These are phyloP conservation scores for Sphyrna mokarran DNA, from an alignment of 2,113 vertebrate species.

Conservation along the genomic window DNA sequence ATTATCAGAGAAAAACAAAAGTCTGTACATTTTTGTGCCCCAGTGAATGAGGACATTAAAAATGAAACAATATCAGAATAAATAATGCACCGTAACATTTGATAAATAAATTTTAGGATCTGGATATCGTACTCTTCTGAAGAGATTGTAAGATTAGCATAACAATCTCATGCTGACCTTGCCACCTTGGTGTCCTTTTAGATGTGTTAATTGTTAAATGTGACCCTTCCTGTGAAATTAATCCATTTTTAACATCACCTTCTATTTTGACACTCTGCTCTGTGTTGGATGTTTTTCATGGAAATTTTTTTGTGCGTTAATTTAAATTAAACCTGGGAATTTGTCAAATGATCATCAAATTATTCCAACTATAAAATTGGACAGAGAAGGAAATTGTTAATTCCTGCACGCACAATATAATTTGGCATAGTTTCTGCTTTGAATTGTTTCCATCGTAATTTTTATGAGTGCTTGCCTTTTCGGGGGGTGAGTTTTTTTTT, in stretches of 20 bases:
- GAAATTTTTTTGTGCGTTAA: not conserved
- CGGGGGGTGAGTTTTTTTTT: conserved; percentile 1
- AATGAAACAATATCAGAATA: no score
- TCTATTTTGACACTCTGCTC: not conserved
- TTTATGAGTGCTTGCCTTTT: conserved; percentile 3
- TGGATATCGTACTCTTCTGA: not conserved
- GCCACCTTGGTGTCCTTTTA: not conserved
- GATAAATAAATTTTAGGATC: not conserved
- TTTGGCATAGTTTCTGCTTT: not conserved
- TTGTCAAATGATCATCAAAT: conserved; percentile 13
- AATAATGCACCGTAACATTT: not conserved
- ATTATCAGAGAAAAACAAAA: not conserved
- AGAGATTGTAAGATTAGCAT: not conserved
- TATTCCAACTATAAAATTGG: not conserved
- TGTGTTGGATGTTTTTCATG: not conserved
- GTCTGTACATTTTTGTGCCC: not conserved
- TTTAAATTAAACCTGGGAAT: not conserved
- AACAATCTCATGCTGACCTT: not conserved
- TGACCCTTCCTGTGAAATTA: not conserved
- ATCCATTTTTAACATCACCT: not conserved
- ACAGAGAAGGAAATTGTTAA: not conserved
- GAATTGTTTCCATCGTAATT: conserved; percentile 2
- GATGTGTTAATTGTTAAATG: conserved; percentile 26
- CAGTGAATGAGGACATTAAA: not conserved
- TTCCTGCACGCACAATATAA: not conserved